Evolutionary conservation across 2,113 vertebrate genomes (phyloP), one percentile per base, ranked within the genome.

Genomic region (Rallus limicola): DNA sequence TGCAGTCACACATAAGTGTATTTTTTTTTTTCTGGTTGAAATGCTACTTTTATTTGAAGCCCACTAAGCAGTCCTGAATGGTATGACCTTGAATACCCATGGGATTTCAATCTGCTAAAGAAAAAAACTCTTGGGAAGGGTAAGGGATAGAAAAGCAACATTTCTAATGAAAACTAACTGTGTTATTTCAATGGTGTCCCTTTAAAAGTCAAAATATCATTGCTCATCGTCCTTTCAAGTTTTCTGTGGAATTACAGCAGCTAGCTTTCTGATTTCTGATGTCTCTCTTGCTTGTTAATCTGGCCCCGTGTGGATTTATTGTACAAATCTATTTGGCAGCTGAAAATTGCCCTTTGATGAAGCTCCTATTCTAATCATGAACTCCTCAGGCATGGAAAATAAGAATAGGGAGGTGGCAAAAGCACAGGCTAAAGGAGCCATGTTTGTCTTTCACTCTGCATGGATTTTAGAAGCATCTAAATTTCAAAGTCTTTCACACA

Each of bases 331-430:
- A 90, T 92, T 84, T 90, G 97, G 93, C 93, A 93, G 95, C 68
- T 92, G 95, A 95, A 97, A 97, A 77, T 92, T 89, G 84, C 85
- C 86, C 93, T 97, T 97, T 96, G 90, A 97, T 96, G 88, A 86
- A 94, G 86, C 58, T 85, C 53, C 70, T 94, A 68, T 79, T 93
- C 81, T 88, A 94, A 95, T 93, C 85, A 86, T 82, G 74, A 94
- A 77, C 91, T 95, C 92, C 88, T 96, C 83, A 86, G 84, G 78
- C 91, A 62, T 19, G 58, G 81, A 89, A 88, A 82, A 90, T 88
- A 90, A 92, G 76, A 92, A 77, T 69, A 36, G 86, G 85, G 88
- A 94, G 68, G 91, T 92, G 58, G 83, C 36, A 76, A 78, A 96
- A 86, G 68, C 85, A 67, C 10, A 28, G 67, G 52, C 72, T 78